Evolutionary conservation across 2,888 invertebrate species (phyloP), one percentile per base, ranked within the genome.

Genomic region (Dusona sp.): DNA sequence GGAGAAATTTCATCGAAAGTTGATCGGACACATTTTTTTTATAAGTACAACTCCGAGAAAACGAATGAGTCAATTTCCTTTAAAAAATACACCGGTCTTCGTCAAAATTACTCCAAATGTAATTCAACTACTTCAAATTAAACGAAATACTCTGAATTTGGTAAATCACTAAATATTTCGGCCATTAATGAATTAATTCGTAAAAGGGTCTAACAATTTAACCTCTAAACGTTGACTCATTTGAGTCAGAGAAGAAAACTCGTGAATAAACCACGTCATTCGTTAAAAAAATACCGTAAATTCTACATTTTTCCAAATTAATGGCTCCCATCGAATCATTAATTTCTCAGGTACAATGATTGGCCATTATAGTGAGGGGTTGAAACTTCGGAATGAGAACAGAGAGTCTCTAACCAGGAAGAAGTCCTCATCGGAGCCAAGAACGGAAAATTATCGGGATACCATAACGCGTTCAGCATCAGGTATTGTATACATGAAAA

Each of bases 361-460:
- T 70, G 38, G 67, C 64, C 51, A 51, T 67, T n/a, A 67, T 54
- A 48, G 8, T 19, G 67, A 16, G n/a, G 19, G 48, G 22, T 78
- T 67, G n/a, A n/a, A 57, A 42, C 42, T n/a, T 48, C 48, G 81
- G 73, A 42, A 51, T 45, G 65, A 81, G 78, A 38, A 33, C 64
- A 19, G 70, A 65, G 80, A 80, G 42, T 67, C 38, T 64, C 19
- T 42, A 79, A 87, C 87, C 87, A 79, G 87, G 83, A 83, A 87
- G 79, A 70, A 80, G 57, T 82, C 75, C 74, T 80, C 67, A 73
- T 74, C 45, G 78, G 70, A 48, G 38, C 33, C 73, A 83, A 61
- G 81, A 83, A 79, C 78, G 81, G 78, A 81, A 88, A 88, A 89
- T 89, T 89, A 88, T 89, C 88, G 88, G 85, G 84, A 72, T 78